Conservation (phyloP, 2,888 invertebrate genomes). For the Phaedon cochleariae region DNA sequence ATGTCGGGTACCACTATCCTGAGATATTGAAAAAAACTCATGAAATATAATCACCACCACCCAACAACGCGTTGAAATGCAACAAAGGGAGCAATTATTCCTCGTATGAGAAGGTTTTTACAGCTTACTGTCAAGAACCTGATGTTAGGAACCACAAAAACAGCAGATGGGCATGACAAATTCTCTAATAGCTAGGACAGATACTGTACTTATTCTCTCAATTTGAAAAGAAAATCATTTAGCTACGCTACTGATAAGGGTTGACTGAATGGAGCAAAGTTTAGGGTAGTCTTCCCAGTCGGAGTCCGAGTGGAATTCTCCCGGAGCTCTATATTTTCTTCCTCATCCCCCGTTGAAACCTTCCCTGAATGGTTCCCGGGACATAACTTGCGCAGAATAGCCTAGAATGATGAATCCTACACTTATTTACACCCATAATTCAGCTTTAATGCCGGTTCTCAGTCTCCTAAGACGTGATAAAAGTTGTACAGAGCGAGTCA, state of each 20-base stretch:
- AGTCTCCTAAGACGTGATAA: not conserved
- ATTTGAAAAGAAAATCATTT: not conserved
- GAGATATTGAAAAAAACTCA: too few species aligned
- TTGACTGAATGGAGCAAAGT: conserved; percentile 31
- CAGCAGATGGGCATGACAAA: too few species aligned
- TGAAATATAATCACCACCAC: too few species aligned
- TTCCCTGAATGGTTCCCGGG: conserved; percentile 20
- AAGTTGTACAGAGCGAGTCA: not conserved
- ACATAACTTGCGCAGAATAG: conserved; percentile 28
- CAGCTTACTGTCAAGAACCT: too few species aligned
- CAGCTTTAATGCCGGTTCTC: not conserved
- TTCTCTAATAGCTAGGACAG: too few species aligned
- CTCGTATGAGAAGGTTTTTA: too few species aligned
- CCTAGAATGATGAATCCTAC: not conserved
- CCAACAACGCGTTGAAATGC: too few species aligned
- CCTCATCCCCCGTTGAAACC: not conserved
- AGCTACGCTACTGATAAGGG: conserved; percentile 5
- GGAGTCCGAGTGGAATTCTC: not conserved
- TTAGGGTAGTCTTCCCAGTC: conserved; percentile 22
- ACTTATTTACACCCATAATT: not conserved
- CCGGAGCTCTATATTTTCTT: conserved; percentile 21
- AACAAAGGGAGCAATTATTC: too few species aligned
- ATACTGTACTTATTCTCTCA: too few species aligned
- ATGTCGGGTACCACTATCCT: too few species aligned
- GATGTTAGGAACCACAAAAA: too few species aligned